Evolutionary conservation across 1,140 invertebrate species (phyloP), one percentile per base, ranked within the genome.

Genomic region (Aricia agestis): DNA sequence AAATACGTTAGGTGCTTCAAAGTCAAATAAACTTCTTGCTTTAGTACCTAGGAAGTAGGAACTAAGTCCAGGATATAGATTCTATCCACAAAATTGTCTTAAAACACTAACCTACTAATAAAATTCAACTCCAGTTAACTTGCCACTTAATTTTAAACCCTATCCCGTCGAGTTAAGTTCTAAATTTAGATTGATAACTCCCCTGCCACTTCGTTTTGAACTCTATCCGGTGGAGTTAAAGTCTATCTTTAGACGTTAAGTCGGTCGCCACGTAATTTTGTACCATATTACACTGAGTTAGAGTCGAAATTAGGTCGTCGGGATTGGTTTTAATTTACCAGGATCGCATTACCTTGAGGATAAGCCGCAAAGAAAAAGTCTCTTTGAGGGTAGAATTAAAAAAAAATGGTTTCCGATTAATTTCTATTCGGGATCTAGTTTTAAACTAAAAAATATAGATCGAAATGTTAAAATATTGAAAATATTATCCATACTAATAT

Each of bases 311-410:
- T 52, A 4, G 45, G 11, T 52, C 11, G 45, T 6, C 36, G 9
- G 45, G 45, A 52, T 52, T 52, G 45, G 45, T 52, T 52, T 52
- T 52, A 52, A 52, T 52, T 52, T 52, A 52, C 45, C 11, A 52
- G 45, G 45, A 52, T 52, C 45, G 11, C 45, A 52, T 52, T 52
- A 52, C 45, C 45, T 52, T 13, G 45, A 52, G 45, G 45, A 52
- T 52, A 52, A 52, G 45, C 45, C 45, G 45, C 45, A 52, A 15
- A 52, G 45, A 52, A 52, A 52, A 52, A 52, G 45, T 11, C 45
- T 11, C 45, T 52, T 52, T 52, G 45, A 52, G 45, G 45, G 45
- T 52, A 52, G 45, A 15, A 52, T 52, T 52, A 52, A 52, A 52
- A 2, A 25, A 25, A 52, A 52, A 52, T 13, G 42, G 42, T 52